Evolutionary conservation across 2,888 invertebrate species (phyloP).

Genomic region (Drosophila meridionalis): DNA sequence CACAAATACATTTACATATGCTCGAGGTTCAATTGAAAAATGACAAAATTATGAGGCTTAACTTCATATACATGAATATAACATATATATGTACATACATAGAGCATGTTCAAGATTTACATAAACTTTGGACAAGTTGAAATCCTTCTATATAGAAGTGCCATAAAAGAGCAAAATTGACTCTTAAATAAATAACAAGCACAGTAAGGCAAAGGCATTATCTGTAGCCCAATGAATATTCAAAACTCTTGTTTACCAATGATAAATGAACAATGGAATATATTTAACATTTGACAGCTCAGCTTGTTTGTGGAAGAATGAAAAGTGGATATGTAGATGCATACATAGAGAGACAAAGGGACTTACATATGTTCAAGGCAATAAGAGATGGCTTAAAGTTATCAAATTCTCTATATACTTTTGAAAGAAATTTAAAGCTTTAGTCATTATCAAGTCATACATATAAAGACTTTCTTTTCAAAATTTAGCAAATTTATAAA

Average conservation of each 20-base stretch:
- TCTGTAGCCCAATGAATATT: neutral
- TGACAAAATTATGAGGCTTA: conserved; percentile 21
- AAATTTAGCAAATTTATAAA: too few species aligned
- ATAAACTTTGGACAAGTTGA: conserved; percentile 1
- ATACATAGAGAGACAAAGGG: neutral
- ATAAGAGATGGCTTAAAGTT: neutral
- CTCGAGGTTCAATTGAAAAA: conserved; percentile 30
- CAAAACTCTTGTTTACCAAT: neutral
- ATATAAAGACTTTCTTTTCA: neutral
- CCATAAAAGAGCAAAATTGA: neutral
- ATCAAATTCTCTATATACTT: neutral
- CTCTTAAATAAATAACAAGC: neutral
- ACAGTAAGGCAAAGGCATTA: neutral
- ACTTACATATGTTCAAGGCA: neutral
- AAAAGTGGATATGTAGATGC: neutral
- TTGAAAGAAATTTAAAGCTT: neutral
- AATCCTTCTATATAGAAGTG: neutral
- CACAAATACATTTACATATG: conserved; percentile 11
- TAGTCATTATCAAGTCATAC: neutral
- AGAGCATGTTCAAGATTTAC: neutral
- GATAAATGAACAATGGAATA: neutral
- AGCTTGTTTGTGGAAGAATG: neutral
- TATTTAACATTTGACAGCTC: neutral
- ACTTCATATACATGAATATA: neutral
- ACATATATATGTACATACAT: neutral